Evolutionary conservation across 2,113 vertebrate species (phyloP), one percentile per base, ranked within the genome.

Genomic region (Pituophis catenifer): DNA sequence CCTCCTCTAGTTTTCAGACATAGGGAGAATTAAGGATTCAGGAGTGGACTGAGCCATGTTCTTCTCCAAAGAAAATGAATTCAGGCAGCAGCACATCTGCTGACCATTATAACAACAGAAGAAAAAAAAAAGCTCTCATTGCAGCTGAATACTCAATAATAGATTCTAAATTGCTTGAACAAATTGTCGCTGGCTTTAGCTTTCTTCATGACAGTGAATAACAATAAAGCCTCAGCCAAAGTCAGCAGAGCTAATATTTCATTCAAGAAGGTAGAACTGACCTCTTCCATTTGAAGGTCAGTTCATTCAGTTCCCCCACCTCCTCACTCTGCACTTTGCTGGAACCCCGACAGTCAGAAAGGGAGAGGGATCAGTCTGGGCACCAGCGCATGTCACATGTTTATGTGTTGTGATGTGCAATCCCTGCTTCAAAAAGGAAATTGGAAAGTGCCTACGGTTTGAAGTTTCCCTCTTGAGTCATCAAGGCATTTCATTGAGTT

Each of bases 71-170:
- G 95, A 96, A 90, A 96, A 96, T 95, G 90, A 95, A 94, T 93
- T 87, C 92, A 96, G 93, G 93, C 94, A 97, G 95, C 96, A 97
- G 95, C 96, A 97, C 97, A 98, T 98, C 97, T 98, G 97, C 95
- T 97, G 96, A 89, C 96, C 95, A 95, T 98, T 98, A 98, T 70
- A 62, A 59, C 24, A 59, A 26, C 2, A 24, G 44, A 5, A 9
- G 8, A 59, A 54, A 52, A 52, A 57, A 24, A 96, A 94, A 96
- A 95, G 93, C 96, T 93, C 95, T 97, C 95, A 96, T 94, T 75
- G 95, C 96, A 95, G 94, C 94, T 97, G 95, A 96, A 97, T 94
- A 96, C 95, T 95, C 81, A 65, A 53, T 90, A 98, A 96, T 95
- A 94, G 97, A 95, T 94, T 96, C 94, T 97, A 96, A 96, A 96